These are phyloP conservation scores for Xestia sexstrigata DNA, from an alignment of 2,888 invertebrate species.

Conservation along the genomic window DNA sequence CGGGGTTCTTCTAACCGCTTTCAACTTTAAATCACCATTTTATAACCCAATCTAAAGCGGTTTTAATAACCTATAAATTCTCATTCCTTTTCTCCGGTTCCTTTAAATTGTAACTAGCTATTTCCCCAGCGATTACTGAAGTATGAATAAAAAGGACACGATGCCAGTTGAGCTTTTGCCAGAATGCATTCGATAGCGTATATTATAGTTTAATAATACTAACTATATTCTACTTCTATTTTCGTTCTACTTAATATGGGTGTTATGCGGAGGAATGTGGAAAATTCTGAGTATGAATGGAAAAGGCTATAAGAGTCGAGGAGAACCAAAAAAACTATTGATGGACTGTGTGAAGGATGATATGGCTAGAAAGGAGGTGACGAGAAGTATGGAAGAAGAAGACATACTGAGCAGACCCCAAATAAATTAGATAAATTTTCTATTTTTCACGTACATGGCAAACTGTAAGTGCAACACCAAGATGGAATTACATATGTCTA, in stretches of 20 bases:
- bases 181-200: constrained; percentile 34
- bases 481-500: not conserved
- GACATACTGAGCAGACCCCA: too few relatives aligned
- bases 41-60: constrained; percentile 28
- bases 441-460: not conserved
- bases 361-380: too few relatives aligned
- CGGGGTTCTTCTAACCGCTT: constrained; percentile 9
- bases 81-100: constrained; percentile 30
- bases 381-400: too few relatives aligned
- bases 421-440: not conserved
- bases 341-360: too few relatives aligned
- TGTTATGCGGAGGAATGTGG: not conserved
- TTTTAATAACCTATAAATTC: constrained; percentile 55
- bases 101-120: constrained; percentile 38
- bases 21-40: constrained; percentile 39
- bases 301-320: not conserved
- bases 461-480: not conserved
- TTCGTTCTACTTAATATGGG: not conserved
- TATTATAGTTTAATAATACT: constrained; percentile 41
- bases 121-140: constrained; percentile 39
- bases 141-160: constrained; percentile 28
- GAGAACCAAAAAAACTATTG: too few relatives aligned
- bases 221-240: not conserved
- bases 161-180: constrained; percentile 61
- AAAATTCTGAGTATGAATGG: not conserved